Evolutionary conservation across 2,888 invertebrate genomes (phyloP).

Genomic region (Nymphalis polychloros): DNA sequence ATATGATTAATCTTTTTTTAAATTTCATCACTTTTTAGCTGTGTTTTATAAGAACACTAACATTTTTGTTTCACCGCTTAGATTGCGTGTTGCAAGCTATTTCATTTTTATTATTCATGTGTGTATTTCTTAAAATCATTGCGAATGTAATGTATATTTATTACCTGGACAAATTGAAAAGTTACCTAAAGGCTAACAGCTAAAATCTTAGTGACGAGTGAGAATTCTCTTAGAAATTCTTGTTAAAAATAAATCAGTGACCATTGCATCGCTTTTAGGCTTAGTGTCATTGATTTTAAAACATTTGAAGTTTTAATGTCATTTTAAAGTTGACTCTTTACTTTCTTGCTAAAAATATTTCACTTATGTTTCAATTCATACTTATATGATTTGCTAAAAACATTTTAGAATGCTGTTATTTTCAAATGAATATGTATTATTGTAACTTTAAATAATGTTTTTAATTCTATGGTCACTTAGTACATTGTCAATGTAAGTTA

Average conservation of each 20-base stretch:
- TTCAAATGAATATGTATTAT: no score
- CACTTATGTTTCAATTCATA: no score
- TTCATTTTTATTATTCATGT: no score
- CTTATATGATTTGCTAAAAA: not conserved
- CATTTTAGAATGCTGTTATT: no score
- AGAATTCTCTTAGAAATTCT: constrained; percentile 13
- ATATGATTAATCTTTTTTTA: no score
- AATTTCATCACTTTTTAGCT: no score
- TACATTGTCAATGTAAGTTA: no score
- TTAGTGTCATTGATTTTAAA: not conserved
- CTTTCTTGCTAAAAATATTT: not conserved
- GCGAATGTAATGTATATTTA: constrained; percentile 12
- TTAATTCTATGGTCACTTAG: no score
- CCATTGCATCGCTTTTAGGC: constrained; percentile 7
- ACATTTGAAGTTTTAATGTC: not conserved
- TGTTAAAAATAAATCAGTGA: constrained; percentile 8
- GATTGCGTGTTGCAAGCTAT: no score
- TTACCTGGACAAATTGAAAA: constrained; percentile 17
- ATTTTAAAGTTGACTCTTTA: not conserved
- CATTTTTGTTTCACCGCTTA: no score
- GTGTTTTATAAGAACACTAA: no score
- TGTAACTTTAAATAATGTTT: no score
- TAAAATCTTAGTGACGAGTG: constrained; percentile 24
- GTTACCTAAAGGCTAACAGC: constrained; percentile 1
- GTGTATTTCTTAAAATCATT: not conserved